A percentile compares a stretch with the other conserved stretches of the same genome.
Evolutionary conservation across 2,113 vertebrate genomes (phyloP).

Genomic region (Kryptolebias marmoratus): DNA sequence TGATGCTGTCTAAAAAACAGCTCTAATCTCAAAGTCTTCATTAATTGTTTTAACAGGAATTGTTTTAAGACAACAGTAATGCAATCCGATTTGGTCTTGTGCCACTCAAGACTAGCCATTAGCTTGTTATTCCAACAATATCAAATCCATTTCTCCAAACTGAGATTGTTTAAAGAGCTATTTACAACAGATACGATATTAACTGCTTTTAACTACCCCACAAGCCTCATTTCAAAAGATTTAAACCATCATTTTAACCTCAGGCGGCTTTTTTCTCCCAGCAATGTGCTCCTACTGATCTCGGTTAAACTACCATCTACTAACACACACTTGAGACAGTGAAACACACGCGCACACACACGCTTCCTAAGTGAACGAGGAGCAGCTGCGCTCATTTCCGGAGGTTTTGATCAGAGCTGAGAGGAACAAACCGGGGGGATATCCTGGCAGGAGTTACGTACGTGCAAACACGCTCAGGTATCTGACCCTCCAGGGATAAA

Average conservation of each 20-base stretch:
- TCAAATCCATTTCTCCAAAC: too few species aligned
- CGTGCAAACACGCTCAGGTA: slow-evolving; percentile 28
- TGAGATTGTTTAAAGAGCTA: too few species aligned
- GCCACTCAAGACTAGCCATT: too few species aligned
- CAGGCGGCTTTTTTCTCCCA: slow-evolving; percentile 12
- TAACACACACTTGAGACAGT: slow-evolving; percentile 25
- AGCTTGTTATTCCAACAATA: too few species aligned
- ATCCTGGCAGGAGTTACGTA: slow-evolving; percentile 53
- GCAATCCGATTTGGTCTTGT: too few species aligned
- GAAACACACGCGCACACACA: slow-evolving; percentile 32
- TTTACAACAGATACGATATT: too few species aligned
- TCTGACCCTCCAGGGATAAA: slow-evolving; percentile 48
- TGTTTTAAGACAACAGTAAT: too few species aligned
- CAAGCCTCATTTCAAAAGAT: too few species aligned
- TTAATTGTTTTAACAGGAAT: too few species aligned
- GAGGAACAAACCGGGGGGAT: slow-evolving; percentile 56
- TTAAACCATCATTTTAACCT: background rate
- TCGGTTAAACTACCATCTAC: slow-evolving; percentile 33
- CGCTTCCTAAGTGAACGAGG: slow-evolving; percentile 42
- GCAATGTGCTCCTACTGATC: slow-evolving; percentile 32
- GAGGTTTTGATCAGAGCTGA: slow-evolving; percentile 34
- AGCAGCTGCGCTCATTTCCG: slow-evolving; percentile 77
- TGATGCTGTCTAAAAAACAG: too few species aligned
- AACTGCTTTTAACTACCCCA: too few species aligned
- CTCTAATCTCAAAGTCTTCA: too few species aligned